Evolutionary conservation across 1,140 invertebrate species (phyloP), one percentile per base, ranked within the genome.

Genomic region (Procambarus virginalis): DNA sequence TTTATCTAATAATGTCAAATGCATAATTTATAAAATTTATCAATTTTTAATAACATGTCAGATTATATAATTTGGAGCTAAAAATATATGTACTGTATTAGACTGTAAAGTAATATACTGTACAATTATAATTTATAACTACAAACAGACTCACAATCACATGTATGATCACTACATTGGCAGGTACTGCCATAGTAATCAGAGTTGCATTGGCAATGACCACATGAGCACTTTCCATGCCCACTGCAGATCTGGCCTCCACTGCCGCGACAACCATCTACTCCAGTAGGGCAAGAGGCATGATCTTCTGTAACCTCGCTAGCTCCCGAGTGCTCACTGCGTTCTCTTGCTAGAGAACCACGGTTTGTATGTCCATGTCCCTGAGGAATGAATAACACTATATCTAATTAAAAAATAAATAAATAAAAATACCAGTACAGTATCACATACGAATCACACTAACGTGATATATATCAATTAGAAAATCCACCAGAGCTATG

Each of bases 161-260:
- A 91, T 2, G 81, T 83, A 14, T 84, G 68, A 34, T 91, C 90
- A 55, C 64, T 87, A 49, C 90, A 91, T 34, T 87, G 90, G 73
- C 90, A 91, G n/a, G 51, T 79, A 3, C 55, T 91, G 3, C 90
- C 90, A 49, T 91, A 91, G 68, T 87, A 78, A 10, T 73, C 84
- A 4, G 84, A 34, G 9, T 87, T 8, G 55, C 90, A 91, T 34
- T 87, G 70, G 51, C 90, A 91, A n/a, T 91, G 90, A 10, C 90
- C 90, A 55, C 90, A 91, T 20, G 70, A 87, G n/a, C 90, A 91
- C 22, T 64, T 46, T 3, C 90, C 90, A n/a, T 87, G 84, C 2
- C 78, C 70, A n/a, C 79, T 81, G 73, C 90, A 91, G 34, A 83
- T 68, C 46, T 83, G 14, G 5, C 84, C 75, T 14, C 60, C 79